These are phyloP conservation scores for Drosophila falleni DNA, from an alignment of 2,888 invertebrate genomes.

Conservation along the genomic window DNA sequence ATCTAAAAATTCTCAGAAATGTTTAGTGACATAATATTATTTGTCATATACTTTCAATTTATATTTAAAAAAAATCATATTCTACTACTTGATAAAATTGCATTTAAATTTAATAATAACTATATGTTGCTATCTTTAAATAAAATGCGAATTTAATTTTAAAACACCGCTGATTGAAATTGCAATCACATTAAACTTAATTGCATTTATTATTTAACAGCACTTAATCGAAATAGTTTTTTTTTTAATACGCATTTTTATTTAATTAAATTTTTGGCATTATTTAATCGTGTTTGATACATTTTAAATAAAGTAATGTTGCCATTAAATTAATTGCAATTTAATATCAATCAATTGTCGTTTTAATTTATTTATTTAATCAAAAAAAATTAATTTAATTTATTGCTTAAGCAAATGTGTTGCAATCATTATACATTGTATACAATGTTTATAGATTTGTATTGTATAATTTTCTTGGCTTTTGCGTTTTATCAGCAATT, in stretches of 20 bases:
- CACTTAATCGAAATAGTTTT: not conserved
- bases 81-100: not conserved
- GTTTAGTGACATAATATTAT: no score
- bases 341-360: not conserved
- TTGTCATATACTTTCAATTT: not conserved
- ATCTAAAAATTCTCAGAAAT: not conserved
- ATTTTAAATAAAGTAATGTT: not conserved
- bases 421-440: not conserved
- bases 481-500: constrained; percentile 29
- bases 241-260: not conserved
- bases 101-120: not conserved
- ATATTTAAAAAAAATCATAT: not conserved
- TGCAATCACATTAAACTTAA: no score
- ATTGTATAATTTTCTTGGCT: not conserved
- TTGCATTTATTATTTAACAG: no score
- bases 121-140: not conserved
- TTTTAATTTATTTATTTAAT: not conserved
- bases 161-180: no score
- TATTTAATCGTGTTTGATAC: not conserved
- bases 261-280: not conserved
- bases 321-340: not conserved
- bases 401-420: not conserved
- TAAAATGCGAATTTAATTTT: no score
- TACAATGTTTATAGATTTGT: not conserved
- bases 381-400: not conserved